Conservation (phyloP, 2,888 invertebrate genomes). For the Atrina japonica region DNA sequence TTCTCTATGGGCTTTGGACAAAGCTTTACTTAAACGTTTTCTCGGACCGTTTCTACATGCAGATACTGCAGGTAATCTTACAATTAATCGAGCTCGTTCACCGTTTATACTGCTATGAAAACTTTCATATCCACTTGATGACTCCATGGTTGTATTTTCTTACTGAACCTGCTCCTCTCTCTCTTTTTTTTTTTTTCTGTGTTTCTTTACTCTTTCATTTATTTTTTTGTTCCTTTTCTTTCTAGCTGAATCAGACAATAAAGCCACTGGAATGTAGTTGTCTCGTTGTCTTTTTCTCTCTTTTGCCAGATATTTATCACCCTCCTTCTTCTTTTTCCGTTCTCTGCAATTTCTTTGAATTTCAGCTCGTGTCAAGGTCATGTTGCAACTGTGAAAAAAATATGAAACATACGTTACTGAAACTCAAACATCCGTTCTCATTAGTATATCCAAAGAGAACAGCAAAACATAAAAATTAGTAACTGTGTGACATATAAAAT, state of each 20-base stretch:
- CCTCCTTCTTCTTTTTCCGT: slow-evolving; percentile 15
- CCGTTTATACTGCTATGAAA: neutral
- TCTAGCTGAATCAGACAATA: slow-evolving; percentile 2
- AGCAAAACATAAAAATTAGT: no score
- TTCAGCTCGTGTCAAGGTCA: slow-evolving; percentile 15
- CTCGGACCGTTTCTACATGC: slow-evolving; percentile 28
- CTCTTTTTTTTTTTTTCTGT: neutral
- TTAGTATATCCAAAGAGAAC: no score
- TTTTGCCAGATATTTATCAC: slow-evolving; percentile 25
- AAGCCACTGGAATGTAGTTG: slow-evolving; percentile 2
- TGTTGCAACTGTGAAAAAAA: neutral
- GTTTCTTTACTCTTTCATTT: neutral
- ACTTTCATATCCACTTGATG: neutral
- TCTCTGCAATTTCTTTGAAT: slow-evolving; percentile 29
- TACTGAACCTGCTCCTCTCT: neutral
- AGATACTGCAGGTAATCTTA: slow-evolving; percentile 18
- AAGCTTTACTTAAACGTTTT: slow-evolving; percentile 19
- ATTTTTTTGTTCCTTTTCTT: slow-evolving; percentile 28
- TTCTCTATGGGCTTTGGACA: slow-evolving; percentile 14
- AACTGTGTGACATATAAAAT: no score
- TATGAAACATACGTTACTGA: no score
- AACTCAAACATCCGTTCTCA: no score
- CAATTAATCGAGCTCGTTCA: neutral
- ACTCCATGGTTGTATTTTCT: neutral
- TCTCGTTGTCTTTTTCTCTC: neutral